Conservation (phyloP, 2,113 vertebrate genomes). For the Lamprotornis superbus region DNA sequence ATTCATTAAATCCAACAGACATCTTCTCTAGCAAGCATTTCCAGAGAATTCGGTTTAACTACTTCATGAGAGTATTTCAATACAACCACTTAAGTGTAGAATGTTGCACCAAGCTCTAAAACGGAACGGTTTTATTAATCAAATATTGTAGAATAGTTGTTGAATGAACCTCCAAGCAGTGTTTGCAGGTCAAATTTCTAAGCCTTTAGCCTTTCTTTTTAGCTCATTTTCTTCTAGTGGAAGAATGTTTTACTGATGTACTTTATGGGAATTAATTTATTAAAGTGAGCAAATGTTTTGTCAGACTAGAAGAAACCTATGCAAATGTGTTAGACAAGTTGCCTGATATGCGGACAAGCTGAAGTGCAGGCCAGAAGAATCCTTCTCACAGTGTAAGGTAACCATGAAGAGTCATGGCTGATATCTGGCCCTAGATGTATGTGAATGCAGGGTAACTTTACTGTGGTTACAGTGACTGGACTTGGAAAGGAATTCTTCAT, state of each 20-base stretch:
- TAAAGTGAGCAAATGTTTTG: not conserved
- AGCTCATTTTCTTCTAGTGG: not conserved
- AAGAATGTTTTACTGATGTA: not conserved
- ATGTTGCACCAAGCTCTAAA: not conserved
- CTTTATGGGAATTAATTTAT: not conserved
- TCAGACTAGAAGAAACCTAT: not conserved
- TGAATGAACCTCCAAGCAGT: not conserved
- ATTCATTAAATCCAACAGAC: not conserved
- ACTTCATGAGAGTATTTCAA: not conserved
- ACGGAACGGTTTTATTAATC: not conserved
- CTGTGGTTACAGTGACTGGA: not conserved
- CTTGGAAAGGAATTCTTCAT: not conserved
- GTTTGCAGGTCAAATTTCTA: not conserved
- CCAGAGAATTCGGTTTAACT: not conserved
- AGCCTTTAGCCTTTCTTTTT: not conserved
- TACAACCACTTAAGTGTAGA: not conserved
- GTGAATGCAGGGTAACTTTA: not conserved
- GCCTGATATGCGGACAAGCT: not conserved
- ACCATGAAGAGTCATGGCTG: not conserved
- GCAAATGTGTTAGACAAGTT: not conserved
- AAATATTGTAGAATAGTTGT: not conserved
- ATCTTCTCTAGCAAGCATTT: not conserved
- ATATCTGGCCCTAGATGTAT: not conserved
- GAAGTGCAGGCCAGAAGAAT: not conserved
- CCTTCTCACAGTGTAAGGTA: not conserved